Evolutionary conservation across 1,140 invertebrate genomes (phyloP), one percentile per base, ranked within the genome.

Genomic region (Spodoptera litura): DNA sequence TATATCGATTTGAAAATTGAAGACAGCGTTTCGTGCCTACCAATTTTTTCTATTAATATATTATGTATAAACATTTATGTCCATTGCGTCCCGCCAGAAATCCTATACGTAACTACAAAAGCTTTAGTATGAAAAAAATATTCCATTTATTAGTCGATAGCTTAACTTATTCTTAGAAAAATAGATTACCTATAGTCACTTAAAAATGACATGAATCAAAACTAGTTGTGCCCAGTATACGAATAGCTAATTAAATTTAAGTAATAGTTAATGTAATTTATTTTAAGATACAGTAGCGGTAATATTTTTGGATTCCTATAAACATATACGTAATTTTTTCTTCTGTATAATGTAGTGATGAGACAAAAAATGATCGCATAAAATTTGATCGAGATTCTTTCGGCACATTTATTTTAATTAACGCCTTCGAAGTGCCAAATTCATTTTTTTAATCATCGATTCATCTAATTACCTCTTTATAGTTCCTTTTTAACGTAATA

Each of bases 211-310:
- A 92, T 88, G 85, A 93, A 94, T 92, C 92, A 93, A 91, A 91
- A 92, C 93, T 94, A 94, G 93, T 94, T 94, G 93, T 94, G 93
- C 92, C 93, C 93, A 94, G 93, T 94, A 94, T 94, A 94, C 93
- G 93, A 94, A 92, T 94, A 94, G 92, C 84, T 93, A 92, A 91
- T 88, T 90, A 89, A 88, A 87, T 79, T 68, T 94, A 94, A 92
- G 88, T 88, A 89, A 88, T 66, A 66, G 62, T 56, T 92, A 89
- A 89, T 90, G 87, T 93, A 93, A 93, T 93, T 94, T 94, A 94
- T 93, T 93, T 89, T 93, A 93, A 94, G 92, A 93, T 90, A 93
- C 89, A 90, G 89, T 94, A 93, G 91, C 85, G 80, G 85, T 94
- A 94, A 93, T 93, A 93, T 94, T 93, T 94, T 93, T 93, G 92